These are phyloP conservation scores for Caenorhabditis tropicalis DNA, from an alignment of 1,140 invertebrate species.

Conservation along the genomic window DNA sequence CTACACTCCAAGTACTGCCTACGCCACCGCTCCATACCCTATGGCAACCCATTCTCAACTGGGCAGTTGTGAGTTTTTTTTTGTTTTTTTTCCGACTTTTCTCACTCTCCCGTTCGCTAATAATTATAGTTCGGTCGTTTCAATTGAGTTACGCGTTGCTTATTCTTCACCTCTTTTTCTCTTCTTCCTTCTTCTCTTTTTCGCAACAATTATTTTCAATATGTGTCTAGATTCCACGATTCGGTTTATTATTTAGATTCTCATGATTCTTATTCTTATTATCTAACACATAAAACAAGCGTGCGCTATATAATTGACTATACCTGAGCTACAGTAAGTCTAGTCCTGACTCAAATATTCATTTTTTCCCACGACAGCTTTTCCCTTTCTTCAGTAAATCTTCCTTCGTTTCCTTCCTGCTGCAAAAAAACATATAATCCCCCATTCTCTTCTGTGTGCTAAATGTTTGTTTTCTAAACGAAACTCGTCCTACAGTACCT, in stretches of 20 bases:
- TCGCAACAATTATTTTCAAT: conserved; percentile 38
- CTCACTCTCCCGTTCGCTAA: background rate
- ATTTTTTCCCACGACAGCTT: conserved; percentile 27
- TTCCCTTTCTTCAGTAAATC: conserved; percentile 6
- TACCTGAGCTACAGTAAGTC: background rate
- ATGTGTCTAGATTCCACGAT: background rate
- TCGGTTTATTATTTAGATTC: background rate
- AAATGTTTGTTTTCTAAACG: conserved; percentile 26
- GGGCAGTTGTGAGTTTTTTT: conserved; percentile 38
- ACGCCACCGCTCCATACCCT: background rate
- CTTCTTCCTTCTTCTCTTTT: no score
- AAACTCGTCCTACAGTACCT: conserved; percentile 41
- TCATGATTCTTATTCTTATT: conserved; percentile 7
- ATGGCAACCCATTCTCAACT: conserved; percentile 33
- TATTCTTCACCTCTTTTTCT: no score
- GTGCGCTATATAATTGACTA: conserved; percentile 21
- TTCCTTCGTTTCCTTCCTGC: conserved; percentile 10
- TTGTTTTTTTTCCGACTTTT: conserved; percentile 25
- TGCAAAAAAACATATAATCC: conserved; percentile 33
- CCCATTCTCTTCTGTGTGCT: background rate
- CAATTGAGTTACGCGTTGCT: conserved; percentile 9
- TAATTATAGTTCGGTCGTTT: conserved; percentile 4
- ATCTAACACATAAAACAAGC: conserved; percentile 37
- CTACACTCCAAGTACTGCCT: background rate
- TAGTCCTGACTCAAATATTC: background rate